Base-by-base conservation (phyloP, 2,113 vertebrate species). In the Oriolus oriolus region DNA sequence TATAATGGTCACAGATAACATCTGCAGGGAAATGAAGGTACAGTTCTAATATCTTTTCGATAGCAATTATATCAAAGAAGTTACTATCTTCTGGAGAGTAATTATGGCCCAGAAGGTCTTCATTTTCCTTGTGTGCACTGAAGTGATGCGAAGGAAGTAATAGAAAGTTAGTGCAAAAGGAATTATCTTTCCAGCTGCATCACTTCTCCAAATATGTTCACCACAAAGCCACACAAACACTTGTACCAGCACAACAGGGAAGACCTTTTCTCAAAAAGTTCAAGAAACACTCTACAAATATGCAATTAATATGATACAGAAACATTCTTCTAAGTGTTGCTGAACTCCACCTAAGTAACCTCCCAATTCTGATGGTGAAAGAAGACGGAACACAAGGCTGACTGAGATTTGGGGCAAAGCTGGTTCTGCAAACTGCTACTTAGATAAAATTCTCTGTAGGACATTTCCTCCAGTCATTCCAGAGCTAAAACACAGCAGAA, bases 101-200 rank as follows among this genome's bases (percentile, higher is more conserved):
- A 74, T 37, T 66, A 35, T 82, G 61, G 26, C 14, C 19, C 31
- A 65, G 59, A 76, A 75, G 27, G 21, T 64, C 24, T 37, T 42
- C 0, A 13, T 81, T 81, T 68, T 91, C 45, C 37, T 74, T 78
- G 33, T 0, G 2, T 52, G 37, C 23, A 54, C 35, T 57, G 21
- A 63, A 75, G 23, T 26, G 11, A 80, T 12, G 17, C 41, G n/a
- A 96, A 79, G 17, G 18, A 57, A 44, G 24, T 64, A 69, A 75
- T 1, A 76, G 45, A 76, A 84, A 92, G 45, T 68, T 52, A 63
- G 13, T 39, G 41, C 1, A 17, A 82, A 75, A 69, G 9, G 54
- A 68, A 86, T 61, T 93, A 44, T 80, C 90, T 94, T 89, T 94
- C 50, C 84, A 95, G 89, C 53, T 90, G 89, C 26, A 86, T 86